Evolutionary conservation across 2,888 invertebrate genomes (phyloP).

Genomic region (Tachina grossa): DNA sequence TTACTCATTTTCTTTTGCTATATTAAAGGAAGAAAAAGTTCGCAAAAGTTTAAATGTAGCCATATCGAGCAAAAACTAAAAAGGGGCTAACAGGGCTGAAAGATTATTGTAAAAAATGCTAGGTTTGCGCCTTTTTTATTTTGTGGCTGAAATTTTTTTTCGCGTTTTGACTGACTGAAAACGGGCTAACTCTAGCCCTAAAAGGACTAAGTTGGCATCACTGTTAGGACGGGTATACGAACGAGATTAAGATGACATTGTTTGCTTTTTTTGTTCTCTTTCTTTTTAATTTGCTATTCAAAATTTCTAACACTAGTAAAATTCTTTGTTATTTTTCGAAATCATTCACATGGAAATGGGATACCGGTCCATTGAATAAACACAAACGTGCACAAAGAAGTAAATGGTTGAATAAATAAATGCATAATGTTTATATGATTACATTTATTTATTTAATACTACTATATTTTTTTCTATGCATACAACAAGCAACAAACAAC

Average conservation of each 20-base stretch:
- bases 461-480: slow-evolving; percentile 31
- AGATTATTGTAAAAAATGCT: too few relatives aligned
- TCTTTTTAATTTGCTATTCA: neutral
- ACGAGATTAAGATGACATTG: slow-evolving; percentile 61
- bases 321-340: slow-evolving; percentile 32
- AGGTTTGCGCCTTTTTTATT: too few relatives aligned
- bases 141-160: too few relatives aligned
- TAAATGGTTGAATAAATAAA: slow-evolving; percentile 56
- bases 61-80: too few relatives aligned
- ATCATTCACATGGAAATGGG: slow-evolving; percentile 66
- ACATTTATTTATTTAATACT: slow-evolving; percentile 47
- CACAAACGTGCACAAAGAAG: slow-evolving; percentile 53
- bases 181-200: too few relatives aligned
- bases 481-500: slow-evolving; percentile 38
- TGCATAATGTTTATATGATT: slow-evolving; percentile 51
- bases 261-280: slow-evolving; percentile 3
- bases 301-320: slow-evolving; percentile 18
- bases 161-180: too few relatives aligned
- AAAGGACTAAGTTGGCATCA: too few relatives aligned
- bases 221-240: slow-evolving; percentile 50
- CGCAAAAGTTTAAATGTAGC: too few relatives aligned
- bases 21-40: too few relatives aligned
- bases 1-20: too few relatives aligned
- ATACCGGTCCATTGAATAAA: slow-evolving; percentile 67
- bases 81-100: too few relatives aligned